Percentiles rank a stretch among this genome's conserved stretches.
Conservation (phyloP, 2,797 vertebrate species). For the Chloroceryle inda region DNA sequence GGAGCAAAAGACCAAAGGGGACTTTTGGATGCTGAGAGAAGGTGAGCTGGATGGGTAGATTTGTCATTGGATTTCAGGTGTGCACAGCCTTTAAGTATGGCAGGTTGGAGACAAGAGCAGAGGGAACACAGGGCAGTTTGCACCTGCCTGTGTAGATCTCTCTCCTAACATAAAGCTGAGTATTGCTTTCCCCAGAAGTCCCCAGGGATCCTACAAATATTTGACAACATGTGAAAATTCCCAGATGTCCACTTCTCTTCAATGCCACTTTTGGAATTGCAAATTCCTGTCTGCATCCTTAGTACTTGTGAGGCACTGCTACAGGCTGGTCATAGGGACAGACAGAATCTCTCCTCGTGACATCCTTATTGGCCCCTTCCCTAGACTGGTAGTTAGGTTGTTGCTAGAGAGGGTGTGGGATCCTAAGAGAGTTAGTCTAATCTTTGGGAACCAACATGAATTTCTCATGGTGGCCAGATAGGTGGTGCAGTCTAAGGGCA, state of each 20-base stretch:
- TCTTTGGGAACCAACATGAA: background rate
- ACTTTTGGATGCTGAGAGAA: background rate
- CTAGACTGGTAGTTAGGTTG: background rate
- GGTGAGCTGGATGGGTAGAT: background rate
- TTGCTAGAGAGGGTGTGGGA: background rate
- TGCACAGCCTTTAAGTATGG: background rate
- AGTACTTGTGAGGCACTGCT: background rate
- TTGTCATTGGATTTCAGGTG: background rate
- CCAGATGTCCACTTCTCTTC: background rate
- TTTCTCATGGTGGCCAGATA: background rate
- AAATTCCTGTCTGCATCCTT: background rate
- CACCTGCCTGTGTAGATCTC: background rate
- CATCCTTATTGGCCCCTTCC: background rate
- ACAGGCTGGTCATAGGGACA: background rate
- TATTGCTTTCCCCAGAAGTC: background rate
- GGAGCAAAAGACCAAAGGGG: background rate
- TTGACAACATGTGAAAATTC: background rate
- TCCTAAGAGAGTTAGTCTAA: background rate
- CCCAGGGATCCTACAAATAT: background rate
- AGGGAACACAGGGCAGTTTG: background rate
- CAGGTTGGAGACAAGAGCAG: background rate
- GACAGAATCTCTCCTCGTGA: background rate
- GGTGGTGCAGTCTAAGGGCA: background rate
- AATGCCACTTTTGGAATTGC: background rate
- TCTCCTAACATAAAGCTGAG: background rate